A percentile compares a stretch with the other conserved stretches of the same genome.
Conservation (phyloP, 2,797 vertebrate species). For the Typhlichthys eigenmanni region DNA sequence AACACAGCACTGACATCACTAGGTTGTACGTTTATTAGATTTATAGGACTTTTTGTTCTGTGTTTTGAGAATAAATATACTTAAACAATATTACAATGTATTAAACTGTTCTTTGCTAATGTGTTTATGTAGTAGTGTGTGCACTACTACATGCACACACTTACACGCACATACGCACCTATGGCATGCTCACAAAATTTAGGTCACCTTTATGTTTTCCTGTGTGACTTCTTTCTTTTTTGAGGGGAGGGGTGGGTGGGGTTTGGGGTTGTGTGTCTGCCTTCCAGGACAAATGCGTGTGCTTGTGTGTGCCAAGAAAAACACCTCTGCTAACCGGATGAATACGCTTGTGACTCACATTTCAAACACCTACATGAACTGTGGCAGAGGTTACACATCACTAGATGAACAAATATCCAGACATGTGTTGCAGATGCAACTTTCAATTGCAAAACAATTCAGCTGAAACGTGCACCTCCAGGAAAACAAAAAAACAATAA, state of each 20-base stretch:
- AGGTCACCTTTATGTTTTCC: slow-evolving; percentile 3
- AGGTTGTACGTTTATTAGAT: background rate
- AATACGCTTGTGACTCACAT: slow-evolving; percentile 33
- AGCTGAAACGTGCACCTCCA: no score
- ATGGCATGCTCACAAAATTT: background rate
- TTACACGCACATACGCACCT: background rate
- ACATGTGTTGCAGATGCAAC: no score
- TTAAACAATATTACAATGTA: background rate
- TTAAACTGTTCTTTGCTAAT: background rate
- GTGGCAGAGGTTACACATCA: background rate
- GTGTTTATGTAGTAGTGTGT: no score
- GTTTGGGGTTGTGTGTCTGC: slow-evolving; percentile 1
- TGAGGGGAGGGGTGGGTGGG: no score
- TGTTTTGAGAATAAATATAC: no score
- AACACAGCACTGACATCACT: background rate
- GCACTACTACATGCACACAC: slow-evolving; percentile 8
- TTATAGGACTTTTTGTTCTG: background rate
- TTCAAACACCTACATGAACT: slow-evolving; percentile 23
- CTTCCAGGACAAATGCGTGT: background rate
- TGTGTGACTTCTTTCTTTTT: no score
- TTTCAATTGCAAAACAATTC: no score
- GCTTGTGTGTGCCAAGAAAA: slow-evolving; percentile 36
- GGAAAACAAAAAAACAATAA: no score
- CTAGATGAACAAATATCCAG: slow-evolving; percentile 3
- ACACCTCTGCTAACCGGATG: slow-evolving; percentile 45